Percentiles rank a stretch among this genome's conserved stretches.
phyloP scores from a whole-genome alignment of 2,113 vertebrate species.

The Phyllostomus hastatus region DNA sequence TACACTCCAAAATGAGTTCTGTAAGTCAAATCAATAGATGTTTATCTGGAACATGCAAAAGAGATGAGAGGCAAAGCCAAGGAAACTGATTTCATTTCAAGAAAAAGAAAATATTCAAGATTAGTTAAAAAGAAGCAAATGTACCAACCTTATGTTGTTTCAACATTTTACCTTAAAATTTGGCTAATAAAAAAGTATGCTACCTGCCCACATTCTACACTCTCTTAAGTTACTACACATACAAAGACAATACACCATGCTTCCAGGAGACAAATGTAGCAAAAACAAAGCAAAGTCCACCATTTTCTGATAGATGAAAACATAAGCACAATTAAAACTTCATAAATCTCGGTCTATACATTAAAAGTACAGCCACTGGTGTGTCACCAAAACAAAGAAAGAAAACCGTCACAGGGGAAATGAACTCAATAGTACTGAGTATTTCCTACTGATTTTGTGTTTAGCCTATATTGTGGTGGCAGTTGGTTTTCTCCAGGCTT shows the following conservation, averaged over 20 bases:
- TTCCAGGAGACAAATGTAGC: background rate
- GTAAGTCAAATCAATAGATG: background rate
- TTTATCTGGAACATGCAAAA: background rate
- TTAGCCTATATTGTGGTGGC: background rate
- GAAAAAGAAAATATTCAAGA: background rate
- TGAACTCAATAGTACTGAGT: background rate
- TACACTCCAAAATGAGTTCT: background rate
- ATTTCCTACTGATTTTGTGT: background rate
- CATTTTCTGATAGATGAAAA: background rate
- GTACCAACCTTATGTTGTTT: background rate
- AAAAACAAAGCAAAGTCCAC: conserved; percentile 19
- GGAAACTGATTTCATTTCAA: background rate
- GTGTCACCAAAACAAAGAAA: background rate
- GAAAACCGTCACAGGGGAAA: background rate
- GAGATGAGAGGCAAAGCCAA: background rate
- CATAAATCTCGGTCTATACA: background rate
- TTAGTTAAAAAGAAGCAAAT: background rate
- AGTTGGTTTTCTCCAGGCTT: background rate
- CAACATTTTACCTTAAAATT: background rate
- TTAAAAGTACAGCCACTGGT: background rate
- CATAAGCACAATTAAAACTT: background rate
- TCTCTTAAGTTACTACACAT: background rate
- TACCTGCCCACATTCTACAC: background rate
- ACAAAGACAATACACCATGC: background rate
- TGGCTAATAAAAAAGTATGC: background rate